phyloP scores from a whole-genome alignment of 1,140 invertebrate genomes.

The Carposina sasakii region DNA sequence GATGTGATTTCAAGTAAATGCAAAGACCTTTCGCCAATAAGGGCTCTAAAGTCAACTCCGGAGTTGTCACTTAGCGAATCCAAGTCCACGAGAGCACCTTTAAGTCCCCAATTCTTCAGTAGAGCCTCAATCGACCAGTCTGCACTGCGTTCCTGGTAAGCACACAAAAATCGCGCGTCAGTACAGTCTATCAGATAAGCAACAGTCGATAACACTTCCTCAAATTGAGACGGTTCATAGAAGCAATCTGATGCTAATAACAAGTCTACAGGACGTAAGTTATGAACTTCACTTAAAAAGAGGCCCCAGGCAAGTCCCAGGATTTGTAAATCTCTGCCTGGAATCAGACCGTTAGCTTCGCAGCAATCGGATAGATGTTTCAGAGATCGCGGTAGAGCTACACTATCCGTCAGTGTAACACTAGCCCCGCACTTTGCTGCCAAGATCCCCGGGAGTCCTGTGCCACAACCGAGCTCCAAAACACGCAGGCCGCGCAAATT shows the following conservation, averaged over 20 bases:
- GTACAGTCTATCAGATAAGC: constrained; percentile 88
- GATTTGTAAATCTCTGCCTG: constrained; percentile 78
- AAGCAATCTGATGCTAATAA: constrained; percentile 96
- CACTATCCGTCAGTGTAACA: constrained; percentile 87
- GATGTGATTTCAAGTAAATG: constrained; percentile 85
- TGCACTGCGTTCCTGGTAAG: constrained; percentile 91
- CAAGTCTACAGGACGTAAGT: constrained; percentile 85
- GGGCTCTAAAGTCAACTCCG: constrained; percentile 83
- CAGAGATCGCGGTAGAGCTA: constrained; percentile 79
- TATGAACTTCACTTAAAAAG: constrained; percentile 81
- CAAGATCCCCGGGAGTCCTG: constrained; percentile 86
- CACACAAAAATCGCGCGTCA: constrained; percentile 89
- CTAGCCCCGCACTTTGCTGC: constrained; percentile 93
- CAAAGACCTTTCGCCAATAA: constrained; percentile 90
- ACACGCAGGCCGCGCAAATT: constrained; percentile 81
- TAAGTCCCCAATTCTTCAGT: constrained; percentile 91
- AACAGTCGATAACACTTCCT: constrained; percentile 92
- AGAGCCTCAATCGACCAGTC: constrained; percentile 94
- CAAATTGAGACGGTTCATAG: constrained; percentile 92
- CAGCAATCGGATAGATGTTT: constrained; percentile 86
- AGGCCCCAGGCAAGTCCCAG: constrained; percentile 92
- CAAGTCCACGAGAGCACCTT: constrained; percentile 83
- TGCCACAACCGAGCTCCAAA: constrained; percentile 93
- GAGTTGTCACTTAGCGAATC: constrained; percentile 82
- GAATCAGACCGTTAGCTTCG: constrained; percentile 76